Percentiles rank a stretch among this genome's conserved stretches.
phyloP scores from a whole-genome alignment of 1,140 invertebrate genomes.

The Euschistus heros region DNA sequence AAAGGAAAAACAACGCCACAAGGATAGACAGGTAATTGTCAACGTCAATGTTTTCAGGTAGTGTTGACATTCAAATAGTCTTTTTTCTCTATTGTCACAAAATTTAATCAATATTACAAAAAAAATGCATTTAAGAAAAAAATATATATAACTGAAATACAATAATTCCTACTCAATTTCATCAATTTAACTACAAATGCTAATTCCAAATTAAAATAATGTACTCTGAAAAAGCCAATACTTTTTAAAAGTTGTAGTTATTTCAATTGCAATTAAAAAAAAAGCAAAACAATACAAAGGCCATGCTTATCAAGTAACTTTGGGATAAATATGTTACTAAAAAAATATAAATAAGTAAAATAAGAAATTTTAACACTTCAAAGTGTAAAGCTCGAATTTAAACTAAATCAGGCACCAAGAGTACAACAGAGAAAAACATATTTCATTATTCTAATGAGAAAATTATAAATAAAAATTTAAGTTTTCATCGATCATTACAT shows the following conservation, averaged over 20 bases:
- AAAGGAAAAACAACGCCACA: constrained; percentile 15
- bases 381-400: neutral
- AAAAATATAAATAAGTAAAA: too few species aligned
- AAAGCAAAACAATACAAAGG: constrained; percentile 8
- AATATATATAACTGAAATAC: too few species aligned
- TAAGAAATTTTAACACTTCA: too few species aligned
- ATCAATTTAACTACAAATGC: too few species aligned
- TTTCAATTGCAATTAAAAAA: neutral
- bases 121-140: too few species aligned
- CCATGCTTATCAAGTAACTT: neutral
- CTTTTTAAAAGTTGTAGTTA: neutral
- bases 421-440: constrained; percentile 7
- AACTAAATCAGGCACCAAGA: constrained; percentile 17
- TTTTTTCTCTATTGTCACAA: too few species aligned
- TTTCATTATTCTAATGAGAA: neutral
- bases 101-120: too few species aligned
- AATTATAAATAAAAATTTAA: neutral
- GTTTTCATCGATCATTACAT: too few species aligned
- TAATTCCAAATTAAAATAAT: too few species aligned
- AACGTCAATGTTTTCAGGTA: neutral
- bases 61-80: too few species aligned
- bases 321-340: too few species aligned
- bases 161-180: too few species aligned
- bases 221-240: neutral
- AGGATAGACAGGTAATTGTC: constrained; percentile 9